These are phyloP conservation scores for Drosophila tsacasi DNA, from an alignment of 1,140 invertebrate species.

Conservation along the genomic window DNA sequence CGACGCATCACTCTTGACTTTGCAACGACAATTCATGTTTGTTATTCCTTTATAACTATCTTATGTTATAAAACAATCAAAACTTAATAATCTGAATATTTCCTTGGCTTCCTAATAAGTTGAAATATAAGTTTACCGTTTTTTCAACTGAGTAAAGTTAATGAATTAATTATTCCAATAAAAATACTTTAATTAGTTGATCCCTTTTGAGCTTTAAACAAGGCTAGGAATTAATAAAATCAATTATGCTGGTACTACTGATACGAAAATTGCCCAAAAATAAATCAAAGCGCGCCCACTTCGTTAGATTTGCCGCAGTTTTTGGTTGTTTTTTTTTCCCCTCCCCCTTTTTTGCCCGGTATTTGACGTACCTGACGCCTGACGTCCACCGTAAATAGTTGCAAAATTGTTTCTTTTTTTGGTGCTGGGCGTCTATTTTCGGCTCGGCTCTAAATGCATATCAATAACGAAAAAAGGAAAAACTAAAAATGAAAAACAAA, in stretches of 20 bases:
- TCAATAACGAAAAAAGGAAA: constrained; percentile 29
- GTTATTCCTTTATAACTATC: no score
- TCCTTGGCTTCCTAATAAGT: background rate
- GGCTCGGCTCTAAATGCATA: constrained; percentile 54
- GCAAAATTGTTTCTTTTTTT: constrained; percentile 62
- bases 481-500: background rate
- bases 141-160: background rate
- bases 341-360: constrained; percentile 14
- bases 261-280: background rate
- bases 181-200: background rate
- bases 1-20: background rate
- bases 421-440: constrained; percentile 50
- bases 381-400: constrained; percentile 55
- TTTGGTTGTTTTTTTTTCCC: background rate
- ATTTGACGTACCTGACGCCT: constrained; percentile 54
- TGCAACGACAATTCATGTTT: background rate
- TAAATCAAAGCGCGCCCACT: constrained; percentile 18
- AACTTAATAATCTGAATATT: background rate
- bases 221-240: background rate
- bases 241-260: background rate
- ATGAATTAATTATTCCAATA: background rate
- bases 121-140: background rate
- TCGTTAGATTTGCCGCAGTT: constrained; percentile 19
- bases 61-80: background rate
- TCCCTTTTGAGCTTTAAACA: background rate